These are phyloP conservation scores for Halesus radiatus DNA, from an alignment of 1,140 invertebrate genomes.

Conservation along the genomic window DNA sequence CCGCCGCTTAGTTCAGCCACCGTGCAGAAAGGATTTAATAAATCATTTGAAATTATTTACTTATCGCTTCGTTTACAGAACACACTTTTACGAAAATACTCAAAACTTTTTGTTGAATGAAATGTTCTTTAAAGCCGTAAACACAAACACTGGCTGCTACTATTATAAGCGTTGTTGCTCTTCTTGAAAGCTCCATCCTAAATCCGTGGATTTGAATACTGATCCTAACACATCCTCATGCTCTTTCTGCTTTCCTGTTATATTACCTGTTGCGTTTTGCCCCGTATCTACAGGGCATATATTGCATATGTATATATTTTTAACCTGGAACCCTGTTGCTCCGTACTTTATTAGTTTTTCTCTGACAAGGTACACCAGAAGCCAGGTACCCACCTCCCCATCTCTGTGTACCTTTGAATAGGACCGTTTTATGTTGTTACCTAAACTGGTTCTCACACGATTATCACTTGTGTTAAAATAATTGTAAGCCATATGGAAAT, in stretches of 20 bases:
- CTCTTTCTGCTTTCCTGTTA: background rate
- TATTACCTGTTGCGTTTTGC: conserved; percentile 7
- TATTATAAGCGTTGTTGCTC: no score
- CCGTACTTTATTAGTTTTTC: conserved; percentile 30
- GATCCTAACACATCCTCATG: background rate
- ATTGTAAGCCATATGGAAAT: background rate
- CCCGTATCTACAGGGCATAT: no score
- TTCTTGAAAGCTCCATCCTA: background rate
- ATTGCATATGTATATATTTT: background rate
- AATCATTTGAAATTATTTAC: background rate
- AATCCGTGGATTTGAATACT: background rate
- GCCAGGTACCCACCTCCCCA: background rate
- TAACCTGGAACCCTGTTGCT: background rate
- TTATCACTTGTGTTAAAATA: background rate
- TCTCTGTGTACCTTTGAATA: background rate
- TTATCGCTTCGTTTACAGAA: background rate
- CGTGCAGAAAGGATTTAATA: background rate
- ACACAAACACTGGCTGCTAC: background rate
- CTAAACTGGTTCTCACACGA: conserved; percentile 16
- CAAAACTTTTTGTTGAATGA: no score
- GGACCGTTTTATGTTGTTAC: conserved; percentile 5
- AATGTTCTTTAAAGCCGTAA: no score
- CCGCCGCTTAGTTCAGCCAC: background rate
- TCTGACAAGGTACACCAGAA: conserved; percentile 13
- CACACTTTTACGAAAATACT: background rate